These are phyloP conservation scores for Dicycla oo DNA, from an alignment of 2,888 invertebrate genomes.

Conservation along the genomic window DNA sequence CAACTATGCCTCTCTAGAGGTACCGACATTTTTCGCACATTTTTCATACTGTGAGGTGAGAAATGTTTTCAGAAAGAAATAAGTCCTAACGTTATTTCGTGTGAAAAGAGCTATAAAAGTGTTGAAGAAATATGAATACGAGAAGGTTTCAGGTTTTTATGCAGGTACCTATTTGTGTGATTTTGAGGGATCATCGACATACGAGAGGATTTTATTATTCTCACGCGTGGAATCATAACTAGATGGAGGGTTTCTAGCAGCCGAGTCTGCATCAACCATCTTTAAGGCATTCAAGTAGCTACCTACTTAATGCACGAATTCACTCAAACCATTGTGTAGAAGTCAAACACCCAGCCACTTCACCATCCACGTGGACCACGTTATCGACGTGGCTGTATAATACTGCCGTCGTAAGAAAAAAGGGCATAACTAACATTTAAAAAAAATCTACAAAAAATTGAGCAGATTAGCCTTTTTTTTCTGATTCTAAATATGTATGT, in stretches of 20 bases:
- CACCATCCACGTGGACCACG: background rate
- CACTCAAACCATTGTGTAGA: background rate
- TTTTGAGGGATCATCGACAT: background rate
- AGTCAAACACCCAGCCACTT: background rate
- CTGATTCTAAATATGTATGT: too few relatives aligned
- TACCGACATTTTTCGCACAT: conserved; percentile 2
- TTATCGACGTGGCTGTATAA: background rate
- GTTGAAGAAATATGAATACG: conserved; percentile 14
- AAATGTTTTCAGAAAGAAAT: conserved; percentile 20
- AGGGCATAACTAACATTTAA: too few relatives aligned
- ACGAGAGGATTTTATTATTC: background rate
- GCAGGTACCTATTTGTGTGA: background rate
- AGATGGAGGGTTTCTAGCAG: background rate
- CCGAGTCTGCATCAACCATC: background rate
- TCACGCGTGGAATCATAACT: background rate
- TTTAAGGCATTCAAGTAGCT: background rate
- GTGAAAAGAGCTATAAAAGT: conserved; percentile 12
- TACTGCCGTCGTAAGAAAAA: too few relatives aligned
- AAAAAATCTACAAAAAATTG: too few relatives aligned
- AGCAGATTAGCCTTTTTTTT: too few relatives aligned
- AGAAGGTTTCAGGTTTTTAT: background rate
- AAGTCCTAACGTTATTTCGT: background rate
- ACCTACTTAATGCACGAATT: background rate
- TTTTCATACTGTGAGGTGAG: conserved; percentile 9
- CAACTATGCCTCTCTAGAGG: conserved; percentile 48